These are phyloP conservation scores for Pristiophorus japonicus DNA, from an alignment of 2,113 vertebrate species.

Conservation along the genomic window DNA sequence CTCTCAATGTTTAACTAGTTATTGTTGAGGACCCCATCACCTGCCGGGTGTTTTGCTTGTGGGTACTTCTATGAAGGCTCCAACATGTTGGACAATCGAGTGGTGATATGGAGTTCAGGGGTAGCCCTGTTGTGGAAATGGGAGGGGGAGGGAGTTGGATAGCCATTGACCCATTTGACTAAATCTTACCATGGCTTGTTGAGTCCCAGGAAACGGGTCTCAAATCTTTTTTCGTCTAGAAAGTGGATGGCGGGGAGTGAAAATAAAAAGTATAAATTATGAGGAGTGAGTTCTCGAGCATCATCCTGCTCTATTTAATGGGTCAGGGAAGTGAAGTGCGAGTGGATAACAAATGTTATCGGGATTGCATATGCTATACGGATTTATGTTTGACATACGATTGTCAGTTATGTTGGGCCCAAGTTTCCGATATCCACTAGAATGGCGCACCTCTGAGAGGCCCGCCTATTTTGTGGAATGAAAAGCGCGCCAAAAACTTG, in stretches of 20 bases:
- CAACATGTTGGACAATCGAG: background rate
- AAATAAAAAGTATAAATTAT: background rate
- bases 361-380: background rate
- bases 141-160: background rate
- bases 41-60: background rate
- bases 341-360: background rate
- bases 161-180: background rate
- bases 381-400: no score
- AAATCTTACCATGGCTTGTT: background rate
- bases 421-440: no score
- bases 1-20: background rate
- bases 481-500: no score
- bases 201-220: background rate
- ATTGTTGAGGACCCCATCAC: background rate
- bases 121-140: background rate
- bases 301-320: no score
- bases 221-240: background rate
- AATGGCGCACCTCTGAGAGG: no score
- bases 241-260: background rate
- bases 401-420: no score
- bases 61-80: background rate
- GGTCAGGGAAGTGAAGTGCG: no score
- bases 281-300: no score
- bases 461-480: no score
- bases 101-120: background rate